Conservation (phyloP, 2,797 vertebrate genomes). For the Sphenopsis melanotis region DNA sequence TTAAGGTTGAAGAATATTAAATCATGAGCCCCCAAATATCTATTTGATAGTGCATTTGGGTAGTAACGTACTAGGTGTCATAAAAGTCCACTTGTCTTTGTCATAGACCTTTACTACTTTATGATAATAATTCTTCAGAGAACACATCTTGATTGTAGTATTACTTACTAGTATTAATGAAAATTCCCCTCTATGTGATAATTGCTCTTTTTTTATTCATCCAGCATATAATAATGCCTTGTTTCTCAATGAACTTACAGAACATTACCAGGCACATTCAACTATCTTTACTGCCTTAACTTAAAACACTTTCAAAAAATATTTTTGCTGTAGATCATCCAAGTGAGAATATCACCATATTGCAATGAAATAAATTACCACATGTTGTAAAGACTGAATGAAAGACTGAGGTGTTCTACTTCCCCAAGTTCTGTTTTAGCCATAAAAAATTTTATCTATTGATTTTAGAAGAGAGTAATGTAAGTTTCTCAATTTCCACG, state of each 20-base stretch:
- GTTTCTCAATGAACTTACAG: conserved; percentile 33
- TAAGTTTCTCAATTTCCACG: not conserved
- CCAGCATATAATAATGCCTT: not conserved
- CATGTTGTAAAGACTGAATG: conserved; percentile 40
- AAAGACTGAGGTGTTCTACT: conserved; percentile 27
- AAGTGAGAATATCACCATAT: conserved; percentile 63
- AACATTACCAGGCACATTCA: conserved; percentile 47
- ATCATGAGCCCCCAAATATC: conserved; percentile 59
- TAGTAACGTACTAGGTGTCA: conserved; percentile 44
- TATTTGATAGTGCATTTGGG: conserved; percentile 61
- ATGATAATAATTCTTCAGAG: not conserved
- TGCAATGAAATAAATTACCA: conserved; percentile 51
- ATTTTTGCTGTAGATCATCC: conserved; percentile 51
- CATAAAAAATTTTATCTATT: not conserved
- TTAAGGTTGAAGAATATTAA: conserved; percentile 63
- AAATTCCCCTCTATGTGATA: not conserved
- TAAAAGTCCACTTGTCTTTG: conserved; percentile 63
- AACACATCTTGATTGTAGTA: not conserved
- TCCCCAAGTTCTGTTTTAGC: not conserved
- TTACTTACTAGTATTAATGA: not conserved
- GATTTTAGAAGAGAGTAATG: not conserved
- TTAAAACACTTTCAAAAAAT: conserved; percentile 42
- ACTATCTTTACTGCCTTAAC: conserved; percentile 21
- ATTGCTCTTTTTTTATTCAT: not conserved
- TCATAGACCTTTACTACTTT: not conserved